A percentile compares a stretch with the other conserved stretches of the same genome.
phyloP scores from a whole-genome alignment of 2,797 vertebrate species.

The Champsocephalus esox region DNA sequence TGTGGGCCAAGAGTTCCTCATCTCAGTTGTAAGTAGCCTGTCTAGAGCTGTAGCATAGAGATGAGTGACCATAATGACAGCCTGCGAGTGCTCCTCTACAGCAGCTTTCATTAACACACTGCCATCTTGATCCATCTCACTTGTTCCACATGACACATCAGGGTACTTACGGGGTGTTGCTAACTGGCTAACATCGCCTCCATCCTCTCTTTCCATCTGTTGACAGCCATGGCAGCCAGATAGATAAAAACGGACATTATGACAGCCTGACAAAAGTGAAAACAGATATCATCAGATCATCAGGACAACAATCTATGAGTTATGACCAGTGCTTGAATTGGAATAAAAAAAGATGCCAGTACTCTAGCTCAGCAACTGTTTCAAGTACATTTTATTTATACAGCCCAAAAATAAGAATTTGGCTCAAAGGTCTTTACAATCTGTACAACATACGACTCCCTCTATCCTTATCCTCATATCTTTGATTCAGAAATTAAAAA shows the following conservation, averaged over 20 bases:
- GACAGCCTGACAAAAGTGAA: slow-evolving; percentile 30
- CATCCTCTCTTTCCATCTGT: slow-evolving; percentile 51
- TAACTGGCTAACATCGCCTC: slow-evolving; percentile 53
- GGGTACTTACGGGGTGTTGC: slow-evolving; percentile 54
- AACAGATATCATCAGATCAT: slow-evolving; percentile 46
- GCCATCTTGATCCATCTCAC: slow-evolving; percentile 61
- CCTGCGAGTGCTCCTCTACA: slow-evolving; percentile 46
- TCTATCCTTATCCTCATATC: too few relatives aligned
- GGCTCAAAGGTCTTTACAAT: too few relatives aligned
- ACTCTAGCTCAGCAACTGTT: too few relatives aligned
- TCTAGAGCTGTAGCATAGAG: slow-evolving; percentile 39
- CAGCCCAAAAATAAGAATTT: too few relatives aligned
- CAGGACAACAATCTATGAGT: slow-evolving; percentile 20
- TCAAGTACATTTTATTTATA: too few relatives aligned
- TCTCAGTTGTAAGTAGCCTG: slow-evolving; percentile 43
- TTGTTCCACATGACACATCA: slow-evolving; percentile 51
- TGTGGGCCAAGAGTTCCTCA: slow-evolving; percentile 47
- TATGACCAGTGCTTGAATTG: slow-evolving; percentile 24
- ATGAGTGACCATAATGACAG: slow-evolving; percentile 66
- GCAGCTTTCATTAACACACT: slow-evolving; percentile 59
- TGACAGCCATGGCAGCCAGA: slow-evolving; percentile 40
- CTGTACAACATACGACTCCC: too few relatives aligned
- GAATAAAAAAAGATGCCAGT: too few relatives aligned
- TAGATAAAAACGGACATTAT: slow-evolving; percentile 46
- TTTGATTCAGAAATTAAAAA: too few relatives aligned